Base-by-base conservation (phyloP, 1,140 invertebrate species). In the Drosophila funebris region DNA sequence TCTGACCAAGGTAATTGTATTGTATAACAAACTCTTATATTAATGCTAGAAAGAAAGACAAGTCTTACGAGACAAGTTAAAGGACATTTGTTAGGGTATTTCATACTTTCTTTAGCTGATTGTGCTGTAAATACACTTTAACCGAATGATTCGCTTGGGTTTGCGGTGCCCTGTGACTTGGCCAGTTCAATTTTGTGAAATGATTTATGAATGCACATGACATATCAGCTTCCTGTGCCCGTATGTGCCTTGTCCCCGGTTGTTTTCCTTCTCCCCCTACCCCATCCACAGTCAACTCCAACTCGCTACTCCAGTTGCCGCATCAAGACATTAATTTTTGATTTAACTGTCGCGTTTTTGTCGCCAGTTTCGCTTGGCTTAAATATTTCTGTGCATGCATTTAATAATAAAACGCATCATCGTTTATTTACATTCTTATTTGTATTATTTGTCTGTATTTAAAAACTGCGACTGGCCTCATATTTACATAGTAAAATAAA, bases 141-240 rank as follows among this genome's bases (percentile, higher is more conserved):
- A 76, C 74, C 56, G 58, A 76, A 63, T 80, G 73, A 73, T 79
- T 22, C 54, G 46, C 37, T 63, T 58, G 52, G 66, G 29, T 44
- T 57, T 80, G 54, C 64, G 50, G 58, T 56, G 50, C 50, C 39
- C 41, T 58, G 62, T 54, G 54, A 71, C 60, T 85, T 76, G 73
- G 63, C 33, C 56, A 24, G 72, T 53, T 74, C 71, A 78, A 88
- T 82, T 84, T 82, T 50, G 61, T 54, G 39, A 72, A 90, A 90
- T 90, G 82, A 90, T 87, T 90, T 90, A 90, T 90, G 87, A 81
- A 90, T 90, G 76, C 80, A 87, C 56, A 73, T 77, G 89, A 74
- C 81, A 87, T 87, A 90, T 90, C 87, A 78, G 77, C 73, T 90
- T 90, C 82, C 87, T 71, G 81, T 16, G 5, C 20, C 6, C 44